Evolutionary conservation across 64 coral and sea anemone species (phyloP), one percentile per base, ranked within the genome.

Genomic region (Acropora yongei): DNA sequence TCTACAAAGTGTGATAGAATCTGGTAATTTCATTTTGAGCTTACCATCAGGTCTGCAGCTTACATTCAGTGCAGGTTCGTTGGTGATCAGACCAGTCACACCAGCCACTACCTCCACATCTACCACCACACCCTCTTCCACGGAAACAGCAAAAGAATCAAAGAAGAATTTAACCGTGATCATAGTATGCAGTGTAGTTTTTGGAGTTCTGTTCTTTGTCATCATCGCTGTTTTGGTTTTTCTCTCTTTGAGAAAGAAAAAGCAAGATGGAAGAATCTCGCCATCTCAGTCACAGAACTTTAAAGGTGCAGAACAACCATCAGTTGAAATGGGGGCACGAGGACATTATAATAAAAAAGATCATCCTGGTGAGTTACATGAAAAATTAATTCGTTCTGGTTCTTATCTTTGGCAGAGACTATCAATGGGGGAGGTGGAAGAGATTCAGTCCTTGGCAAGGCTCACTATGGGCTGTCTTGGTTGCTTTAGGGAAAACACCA

Each of bases 91-190:
- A 17, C 17, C 9, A 12, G 68, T 68, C 0, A 41, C 68, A 16
- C 66, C 69, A 3, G 39, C 45, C 18, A 41, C 42, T 10, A 55
- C 51, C 51, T 55, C 51, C 51, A 67, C 50, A 4, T 18, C 14
- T 6, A 55, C 58, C 0, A 20, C 49, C 46, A 72, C 53, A 12
- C 13, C 67, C 12, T n/a, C 80, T 4, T 41, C 95, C 18, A 66
- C 40, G 20, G 44, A 47, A 9, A 18, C 68, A 5, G 30, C 95
- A 6, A 81, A 88, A 0, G n/a, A 57, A 3, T 82, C 89, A 1
- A 96, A 75, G 1, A 60, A 91, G 47, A 91, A 92, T 17, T 55
- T 55, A 55, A 92, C 86, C n/a, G 76, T 93, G 1, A 96, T 96
- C 18, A 96, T 96, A 5, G 87, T 96, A 3, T n/a, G 47, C 46